These are phyloP conservation scores for Brenthis daphne DNA, from an alignment of 2,888 invertebrate genomes.

Conservation along the genomic window DNA sequence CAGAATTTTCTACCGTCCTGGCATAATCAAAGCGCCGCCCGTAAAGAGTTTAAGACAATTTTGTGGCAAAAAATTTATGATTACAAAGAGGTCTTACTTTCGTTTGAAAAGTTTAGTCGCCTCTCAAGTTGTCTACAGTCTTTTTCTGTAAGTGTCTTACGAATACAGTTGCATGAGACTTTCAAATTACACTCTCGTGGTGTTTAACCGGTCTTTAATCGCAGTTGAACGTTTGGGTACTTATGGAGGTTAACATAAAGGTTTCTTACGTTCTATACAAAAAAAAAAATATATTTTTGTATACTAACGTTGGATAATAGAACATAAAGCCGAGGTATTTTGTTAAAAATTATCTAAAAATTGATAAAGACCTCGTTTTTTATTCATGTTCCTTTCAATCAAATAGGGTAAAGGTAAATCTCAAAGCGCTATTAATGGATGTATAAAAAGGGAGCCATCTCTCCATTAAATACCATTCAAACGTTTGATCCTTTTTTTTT, in stretches of 20 bases:
- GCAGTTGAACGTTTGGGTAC: slow-evolving; percentile 10
- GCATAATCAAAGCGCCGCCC: slow-evolving; percentile 69
- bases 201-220: slow-evolving; percentile 18
- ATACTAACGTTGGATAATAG: slow-evolving; percentile 11
- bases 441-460: slow-evolving; percentile 76
- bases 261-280: background rate
- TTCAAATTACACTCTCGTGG: slow-evolving; percentile 15
- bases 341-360: slow-evolving; percentile 66
- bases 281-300: background rate
- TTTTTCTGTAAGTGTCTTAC: slow-evolving; percentile 23
- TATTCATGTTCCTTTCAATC: slow-evolving; percentile 65
- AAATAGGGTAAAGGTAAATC: slow-evolving; percentile 66
- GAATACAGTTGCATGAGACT: slow-evolving; percentile 38
- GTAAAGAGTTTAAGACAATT: slow-evolving; percentile 74
- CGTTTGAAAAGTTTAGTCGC: slow-evolving; percentile 60
- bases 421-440: slow-evolving; percentile 80
- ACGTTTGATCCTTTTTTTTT: slow-evolving; percentile 80
- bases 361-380: slow-evolving; percentile 60
- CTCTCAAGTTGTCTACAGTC: slow-evolving; percentile 40
- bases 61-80: slow-evolving; percentile 63
- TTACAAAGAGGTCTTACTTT: slow-evolving; percentile 57
- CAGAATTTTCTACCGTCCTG: slow-evolving; percentile 68
- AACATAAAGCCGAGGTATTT: slow-evolving; percentile 48
- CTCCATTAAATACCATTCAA: slow-evolving; percentile 82
- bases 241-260: slow-evolving; percentile 12